A percentile compares a stretch with the other conserved stretches of the same genome.
These are phyloP conservation scores for Turritopsis rubra DNA, from an alignment of 30 jellyfish, hydroid and myxozoan genomes.

Conservation along the genomic window DNA sequence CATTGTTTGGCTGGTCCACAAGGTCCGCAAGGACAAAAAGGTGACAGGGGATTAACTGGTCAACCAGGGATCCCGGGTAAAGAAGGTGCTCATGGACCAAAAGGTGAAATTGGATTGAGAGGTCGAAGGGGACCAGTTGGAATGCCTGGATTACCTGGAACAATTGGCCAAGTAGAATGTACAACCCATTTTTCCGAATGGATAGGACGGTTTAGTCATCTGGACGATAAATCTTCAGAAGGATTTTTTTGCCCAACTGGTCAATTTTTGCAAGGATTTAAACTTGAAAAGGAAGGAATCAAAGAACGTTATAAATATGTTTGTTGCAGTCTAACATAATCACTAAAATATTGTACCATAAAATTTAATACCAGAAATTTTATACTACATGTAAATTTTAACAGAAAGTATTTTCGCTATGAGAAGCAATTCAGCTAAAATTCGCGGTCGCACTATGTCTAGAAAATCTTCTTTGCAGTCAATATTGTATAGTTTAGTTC, in stretches of 20 bases:
- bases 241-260: constrained; percentile 60
- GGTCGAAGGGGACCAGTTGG: constrained; percentile 96
- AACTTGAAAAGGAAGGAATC: constrained; percentile 48
- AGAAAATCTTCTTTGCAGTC: neutral
- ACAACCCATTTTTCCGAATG: constrained; percentile 55
- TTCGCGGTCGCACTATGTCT: neutral
- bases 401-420: neutral
- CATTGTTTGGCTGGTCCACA: constrained; percentile 48
- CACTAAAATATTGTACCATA: neutral
- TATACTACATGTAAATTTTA: neutral
- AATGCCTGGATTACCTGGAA: constrained; percentile 91
- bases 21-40: constrained; percentile 62
- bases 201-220: constrained; percentile 46
- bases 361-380: neutral
- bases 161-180: constrained; percentile 61
- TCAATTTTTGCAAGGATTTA: constrained; percentile 76
- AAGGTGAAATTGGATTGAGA: constrained; percentile 56
- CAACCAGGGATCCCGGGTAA: constrained; percentile 22
- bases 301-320: constrained; percentile 53
- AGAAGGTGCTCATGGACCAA: constrained; percentile 53
- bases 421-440: neutral
- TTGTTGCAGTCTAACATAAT: constrained; percentile 70
- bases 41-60: constrained; percentile 29
- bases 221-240: constrained; percentile 38
- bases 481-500: neutral